Evolutionary conservation across 2,113 vertebrate genomes (phyloP).

Genomic region (Oryzias celebensis): DNA sequence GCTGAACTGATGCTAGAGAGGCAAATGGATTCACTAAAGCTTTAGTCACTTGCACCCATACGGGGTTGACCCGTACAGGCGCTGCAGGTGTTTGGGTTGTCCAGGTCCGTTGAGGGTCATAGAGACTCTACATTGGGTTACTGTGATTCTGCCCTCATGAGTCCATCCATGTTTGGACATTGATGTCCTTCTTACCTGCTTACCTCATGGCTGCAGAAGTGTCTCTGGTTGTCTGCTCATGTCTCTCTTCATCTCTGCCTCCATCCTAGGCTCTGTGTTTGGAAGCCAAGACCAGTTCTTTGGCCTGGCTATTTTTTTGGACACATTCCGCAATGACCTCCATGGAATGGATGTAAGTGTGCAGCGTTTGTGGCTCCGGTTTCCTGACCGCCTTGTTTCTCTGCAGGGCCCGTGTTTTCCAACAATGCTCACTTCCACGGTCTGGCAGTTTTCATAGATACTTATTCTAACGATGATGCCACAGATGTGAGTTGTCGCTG

Average conservation of each 20-base stretch:
- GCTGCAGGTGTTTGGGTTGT: no score
- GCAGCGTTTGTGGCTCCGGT: neutral
- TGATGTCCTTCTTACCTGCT: neutral
- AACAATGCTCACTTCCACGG: slow-evolving; percentile 94
- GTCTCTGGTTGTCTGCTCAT: slow-evolving; percentile 37
- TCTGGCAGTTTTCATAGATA: slow-evolving; percentile 94
- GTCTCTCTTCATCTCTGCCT: slow-evolving; percentile 71
- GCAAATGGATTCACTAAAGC: no score
- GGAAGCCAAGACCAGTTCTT: slow-evolving; percentile 79
- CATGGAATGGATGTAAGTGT: slow-evolving; percentile 83
- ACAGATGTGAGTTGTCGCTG: slow-evolving; percentile 84
- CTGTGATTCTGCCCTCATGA: neutral
- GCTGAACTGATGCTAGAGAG: no score
- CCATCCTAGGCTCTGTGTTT: slow-evolving; percentile 78
- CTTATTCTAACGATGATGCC: slow-evolving; percentile 93
- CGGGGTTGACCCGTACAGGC: no score
- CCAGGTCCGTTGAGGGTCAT: no score
- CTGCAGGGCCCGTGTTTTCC: slow-evolving; percentile 92
- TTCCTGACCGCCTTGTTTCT: slow-evolving; percentile 58
- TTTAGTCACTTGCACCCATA: no score
- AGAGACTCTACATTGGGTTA: no score
- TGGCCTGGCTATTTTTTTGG: slow-evolving; percentile 81
- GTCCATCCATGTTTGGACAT: neutral
- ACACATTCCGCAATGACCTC: slow-evolving; percentile 83
- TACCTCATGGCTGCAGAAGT: slow-evolving; percentile 8